Conservation (phyloP, 2,113 vertebrate species). For the Myotis yumanensis region DNA sequence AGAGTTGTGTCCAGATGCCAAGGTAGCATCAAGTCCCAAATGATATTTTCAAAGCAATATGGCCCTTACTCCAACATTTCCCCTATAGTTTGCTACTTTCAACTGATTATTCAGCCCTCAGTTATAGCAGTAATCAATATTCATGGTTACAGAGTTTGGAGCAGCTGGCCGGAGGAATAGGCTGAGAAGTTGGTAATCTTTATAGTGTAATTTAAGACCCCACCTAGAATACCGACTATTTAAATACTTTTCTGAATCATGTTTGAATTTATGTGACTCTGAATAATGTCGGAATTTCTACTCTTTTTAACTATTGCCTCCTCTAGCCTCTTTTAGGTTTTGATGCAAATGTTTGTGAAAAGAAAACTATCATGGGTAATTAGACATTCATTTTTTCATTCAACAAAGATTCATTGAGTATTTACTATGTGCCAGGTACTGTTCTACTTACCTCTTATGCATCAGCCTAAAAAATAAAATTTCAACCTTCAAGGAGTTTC, state of each 20-base stretch:
- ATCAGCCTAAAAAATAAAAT: background rate
- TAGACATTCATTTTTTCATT: background rate
- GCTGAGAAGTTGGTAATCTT: constrained; percentile 18
- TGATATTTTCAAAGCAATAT: background rate
- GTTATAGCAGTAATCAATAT: constrained; percentile 12
- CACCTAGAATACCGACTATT: background rate
- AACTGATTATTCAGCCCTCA: background rate
- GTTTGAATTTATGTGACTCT: background rate
- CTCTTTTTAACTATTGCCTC: background rate
- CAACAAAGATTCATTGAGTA: background rate
- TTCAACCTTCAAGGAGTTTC: background rate
- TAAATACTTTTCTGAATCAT: constrained; percentile 14
- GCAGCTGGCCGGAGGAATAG: background rate
- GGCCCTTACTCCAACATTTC: background rate
- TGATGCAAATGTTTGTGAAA: background rate
- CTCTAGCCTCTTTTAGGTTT: background rate
- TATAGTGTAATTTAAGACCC: background rate
- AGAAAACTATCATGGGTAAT: background rate
- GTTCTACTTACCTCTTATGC: background rate
- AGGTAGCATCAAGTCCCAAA: background rate
- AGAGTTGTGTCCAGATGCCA: background rate
- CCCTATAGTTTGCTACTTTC: background rate
- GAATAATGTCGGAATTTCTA: constrained; percentile 21
- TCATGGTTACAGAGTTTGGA: constrained; percentile 29
- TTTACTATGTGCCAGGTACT: background rate